Conservation (phyloP, 2,888 invertebrate species). For the Clepsis dumicolana region DNA sequence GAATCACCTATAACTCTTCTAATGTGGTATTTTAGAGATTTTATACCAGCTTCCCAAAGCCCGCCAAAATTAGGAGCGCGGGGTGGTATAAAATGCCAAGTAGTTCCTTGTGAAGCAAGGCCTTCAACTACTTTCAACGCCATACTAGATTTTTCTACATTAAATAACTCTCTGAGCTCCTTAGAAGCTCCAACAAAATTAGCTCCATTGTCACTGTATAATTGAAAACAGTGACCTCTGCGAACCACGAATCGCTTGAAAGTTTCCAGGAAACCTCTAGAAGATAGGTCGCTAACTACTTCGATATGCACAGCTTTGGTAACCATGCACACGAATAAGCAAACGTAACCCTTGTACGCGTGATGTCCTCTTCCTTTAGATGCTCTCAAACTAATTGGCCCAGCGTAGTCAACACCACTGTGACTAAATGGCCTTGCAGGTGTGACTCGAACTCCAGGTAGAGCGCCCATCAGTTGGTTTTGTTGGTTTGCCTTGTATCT, state of each 20-base stretch:
- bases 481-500: neutral
- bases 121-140: neutral
- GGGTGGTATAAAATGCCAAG: neutral
- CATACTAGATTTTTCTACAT: neutral
- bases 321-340: constrained; percentile 45
- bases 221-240: neutral
- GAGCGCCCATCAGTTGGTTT: constrained; percentile 33
- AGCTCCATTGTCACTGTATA: neutral
- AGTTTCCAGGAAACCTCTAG: neutral
- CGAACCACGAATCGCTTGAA: neutral
- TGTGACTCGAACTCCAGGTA: constrained; percentile 36
- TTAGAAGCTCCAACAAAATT: neutral
- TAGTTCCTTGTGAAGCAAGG: neutral
- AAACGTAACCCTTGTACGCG: constrained; percentile 27
- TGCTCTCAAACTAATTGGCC: constrained; percentile 43
- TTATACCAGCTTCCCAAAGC: neutral
- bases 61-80: neutral
- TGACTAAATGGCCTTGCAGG: constrained; percentile 40
- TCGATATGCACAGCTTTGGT: constrained; percentile 47
- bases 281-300: constrained; percentile 1
- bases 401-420: constrained; percentile 47
- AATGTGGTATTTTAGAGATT: neutral
- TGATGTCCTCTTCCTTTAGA: constrained; percentile 47
- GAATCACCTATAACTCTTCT: neutral
- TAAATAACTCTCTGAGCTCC: neutral